Base-by-base conservation (phyloP, 2,888 invertebrate genomes). In the Anthrax anthrax region DNA sequence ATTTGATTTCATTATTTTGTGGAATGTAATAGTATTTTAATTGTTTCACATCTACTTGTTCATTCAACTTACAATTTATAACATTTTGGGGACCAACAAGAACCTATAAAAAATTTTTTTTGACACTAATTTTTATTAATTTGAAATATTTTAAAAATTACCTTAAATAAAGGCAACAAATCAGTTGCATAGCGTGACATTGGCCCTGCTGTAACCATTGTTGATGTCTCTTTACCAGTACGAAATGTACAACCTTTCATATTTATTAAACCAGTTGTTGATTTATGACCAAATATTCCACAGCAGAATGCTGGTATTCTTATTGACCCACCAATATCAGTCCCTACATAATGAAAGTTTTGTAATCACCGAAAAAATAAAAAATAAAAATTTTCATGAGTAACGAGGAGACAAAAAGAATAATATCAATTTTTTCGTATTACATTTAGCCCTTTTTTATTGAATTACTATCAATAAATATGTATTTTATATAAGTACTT, bases 291-390 rank as follows among this genome's bases (percentile, higher is more conserved):
- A 65, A 81, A 90, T 38, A 90, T 70, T 18, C 91, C 91, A 68
- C 86, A 87, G 69, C 81, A 87, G 60, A 83, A 87, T 1, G 84
- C 76, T 2, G 91, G 91, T 71, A 90, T 85, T 32, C 97, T 77
- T 41, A 90, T 86, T 5, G 94, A 94, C 0, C 97, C 97, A n/a
- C 95, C 96, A 57, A 97, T 94, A 64, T 97, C 97, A 0, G 85
- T 84, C 27, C 81, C 78, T 77, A 53, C 18, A 39, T 23, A 23
- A 23, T n/a, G n/a, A n/a, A n/a, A n/a, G n/a, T n/a, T n/a, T n/a
- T n/a, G n/a, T n/a, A n/a, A n/a, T n/a, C n/a, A n/a, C n/a, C n/a
- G n/a, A n/a, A n/a, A n/a, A n/a, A n/a, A n/a, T n/a, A n/a, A n/a
- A n/a, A n/a, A n/a, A n/a, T n/a, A n/a, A n/a, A n/a, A n/a, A n/a